Conservation (phyloP, 2,113 vertebrate genomes). For the rabbit (Oryctolagus cuniculus) region DNA sequence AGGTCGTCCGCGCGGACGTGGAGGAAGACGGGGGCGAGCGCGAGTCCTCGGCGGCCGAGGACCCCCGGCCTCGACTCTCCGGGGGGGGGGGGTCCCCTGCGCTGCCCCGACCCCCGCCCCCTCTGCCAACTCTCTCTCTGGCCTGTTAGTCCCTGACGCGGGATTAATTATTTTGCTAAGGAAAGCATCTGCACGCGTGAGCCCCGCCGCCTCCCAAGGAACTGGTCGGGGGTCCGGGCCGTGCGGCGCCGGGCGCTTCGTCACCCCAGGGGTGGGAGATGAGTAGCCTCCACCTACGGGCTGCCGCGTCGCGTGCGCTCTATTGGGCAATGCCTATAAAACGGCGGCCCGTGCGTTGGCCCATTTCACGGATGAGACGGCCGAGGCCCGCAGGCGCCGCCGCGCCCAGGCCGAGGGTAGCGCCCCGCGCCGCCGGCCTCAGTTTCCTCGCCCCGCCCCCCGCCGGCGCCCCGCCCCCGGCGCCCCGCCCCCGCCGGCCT, state of each 20-base stretch:
- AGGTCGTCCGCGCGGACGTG: not conserved
- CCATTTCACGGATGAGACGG: constrained; percentile 8
- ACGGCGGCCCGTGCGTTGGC: not conserved
- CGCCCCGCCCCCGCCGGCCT: not conserved
- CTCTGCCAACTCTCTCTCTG: not conserved
- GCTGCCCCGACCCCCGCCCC: not conserved
- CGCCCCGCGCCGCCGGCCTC: not conserved
- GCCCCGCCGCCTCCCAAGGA: not conserved
- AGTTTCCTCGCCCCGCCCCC: not conserved
- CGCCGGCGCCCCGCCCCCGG: not conserved
- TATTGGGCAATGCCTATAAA: not conserved
- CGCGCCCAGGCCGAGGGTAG: accelerated
- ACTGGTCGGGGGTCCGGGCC: too few species aligned
- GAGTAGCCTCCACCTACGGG: not conserved
- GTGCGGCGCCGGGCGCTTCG: not conserved
- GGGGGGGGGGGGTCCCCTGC: not conserved
- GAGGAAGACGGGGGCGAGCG: not conserved
- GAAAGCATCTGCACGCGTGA: not conserved
- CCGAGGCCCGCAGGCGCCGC: not conserved
- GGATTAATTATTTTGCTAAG: not conserved
- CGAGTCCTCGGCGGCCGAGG: too few species aligned
- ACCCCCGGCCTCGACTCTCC: accelerated
- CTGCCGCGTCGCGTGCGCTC: not conserved
- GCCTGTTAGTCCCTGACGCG: not conserved
- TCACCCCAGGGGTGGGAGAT: not conserved